Conservation (phyloP, 92 coral and sea anemone genomes). For the Desmophyllum pertusum region DNA sequence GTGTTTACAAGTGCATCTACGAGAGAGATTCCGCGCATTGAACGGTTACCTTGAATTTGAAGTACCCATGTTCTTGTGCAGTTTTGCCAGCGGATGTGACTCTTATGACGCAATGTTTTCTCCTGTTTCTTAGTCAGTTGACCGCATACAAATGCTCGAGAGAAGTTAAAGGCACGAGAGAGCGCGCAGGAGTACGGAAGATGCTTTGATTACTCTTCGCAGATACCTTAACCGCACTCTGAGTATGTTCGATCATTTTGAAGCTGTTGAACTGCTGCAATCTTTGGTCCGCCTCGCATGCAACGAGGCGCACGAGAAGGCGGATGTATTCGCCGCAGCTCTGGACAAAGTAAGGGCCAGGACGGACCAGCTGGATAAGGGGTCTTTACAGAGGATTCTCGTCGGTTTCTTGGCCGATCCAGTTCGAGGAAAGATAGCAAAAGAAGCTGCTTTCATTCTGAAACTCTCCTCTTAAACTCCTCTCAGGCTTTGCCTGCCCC, state of each 20-base stretch:
- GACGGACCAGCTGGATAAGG: no score
- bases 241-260: constrained; percentile 12
- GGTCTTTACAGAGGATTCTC: constrained; percentile 9
- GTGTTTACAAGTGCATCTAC: no score
- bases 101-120: constrained; percentile 1
- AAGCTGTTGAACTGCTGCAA: constrained; percentile 2
- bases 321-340: neutral
- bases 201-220: constrained; percentile 6
- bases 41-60: no score
- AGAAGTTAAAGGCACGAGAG: constrained; percentile 20
- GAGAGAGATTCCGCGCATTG: no score
- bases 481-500: neutral
- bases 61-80: no score
- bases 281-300: constrained; percentile 20
- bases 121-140: constrained; percentile 8
- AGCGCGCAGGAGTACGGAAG: constrained; percentile 23
- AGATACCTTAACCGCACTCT: constrained; percentile 15
- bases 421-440: neutral
- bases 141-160: neutral
- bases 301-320: neutral
- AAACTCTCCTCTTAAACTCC: constrained; percentile 10
- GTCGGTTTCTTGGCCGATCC: neutral
- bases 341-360: constrained; percentile 5
- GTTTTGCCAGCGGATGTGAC: neutral
- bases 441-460: constrained; percentile 9